These are phyloP conservation scores for Acanthornis magna DNA, from an alignment of 2,797 vertebrate species.

Conservation along the genomic window DNA sequence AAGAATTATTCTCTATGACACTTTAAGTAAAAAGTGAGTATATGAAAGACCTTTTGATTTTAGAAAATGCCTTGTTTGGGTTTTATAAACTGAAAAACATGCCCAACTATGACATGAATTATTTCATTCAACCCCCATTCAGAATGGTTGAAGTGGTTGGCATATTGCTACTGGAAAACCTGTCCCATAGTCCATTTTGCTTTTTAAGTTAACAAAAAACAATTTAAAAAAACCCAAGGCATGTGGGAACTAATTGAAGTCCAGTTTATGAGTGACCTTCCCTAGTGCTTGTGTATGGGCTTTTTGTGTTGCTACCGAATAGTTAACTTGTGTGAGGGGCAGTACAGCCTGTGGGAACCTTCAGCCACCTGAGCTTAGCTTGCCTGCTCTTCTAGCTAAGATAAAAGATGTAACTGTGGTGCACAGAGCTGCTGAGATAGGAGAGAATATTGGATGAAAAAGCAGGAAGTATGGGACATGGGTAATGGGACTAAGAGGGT, in stretches of 20 bases:
- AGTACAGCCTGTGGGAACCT: neutral
- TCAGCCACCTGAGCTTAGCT: neutral
- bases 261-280: neutral
- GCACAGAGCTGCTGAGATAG: neutral
- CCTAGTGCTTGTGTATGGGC: neutral
- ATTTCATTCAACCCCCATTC: neutral
- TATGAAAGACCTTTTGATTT: neutral
- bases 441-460: neutral
- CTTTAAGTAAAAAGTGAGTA: conserved; percentile 91
- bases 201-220: neutral
- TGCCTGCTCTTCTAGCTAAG: neutral
- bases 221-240: neutral
- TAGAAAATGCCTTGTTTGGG: neutral
- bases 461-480: neutral
- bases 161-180: neutral
- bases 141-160: neutral
- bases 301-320: neutral
- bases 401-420: neutral
- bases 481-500: neutral
- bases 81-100: neutral
- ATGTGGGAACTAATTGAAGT: neutral
- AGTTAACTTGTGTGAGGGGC: neutral
- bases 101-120: neutral
- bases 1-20: conserved; percentile 95
- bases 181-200: neutral